Evolutionary conservation across 2,797 vertebrate genomes (phyloP).

Genomic region (Brachyalestes nurse): DNA sequence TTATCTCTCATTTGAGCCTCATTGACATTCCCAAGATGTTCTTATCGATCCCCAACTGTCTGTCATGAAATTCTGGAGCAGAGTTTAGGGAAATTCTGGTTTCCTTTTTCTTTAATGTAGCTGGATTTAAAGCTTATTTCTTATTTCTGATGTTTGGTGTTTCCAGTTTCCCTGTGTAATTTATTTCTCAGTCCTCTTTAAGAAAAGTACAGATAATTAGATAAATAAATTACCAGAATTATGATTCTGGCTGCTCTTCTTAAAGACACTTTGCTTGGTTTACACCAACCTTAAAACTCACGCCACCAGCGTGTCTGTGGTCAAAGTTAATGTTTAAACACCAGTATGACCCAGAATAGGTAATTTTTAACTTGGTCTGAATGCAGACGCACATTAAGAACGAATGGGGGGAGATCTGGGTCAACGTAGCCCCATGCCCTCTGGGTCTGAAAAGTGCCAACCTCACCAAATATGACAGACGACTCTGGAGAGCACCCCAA

Average conservation of each 20-base stretch:
- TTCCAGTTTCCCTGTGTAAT: neutral
- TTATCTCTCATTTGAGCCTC: constrained; percentile 53
- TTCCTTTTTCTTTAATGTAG: neutral
- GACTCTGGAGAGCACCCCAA: constrained; percentile 42
- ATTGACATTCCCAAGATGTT: constrained; percentile 43
- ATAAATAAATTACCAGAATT: too few species aligned
- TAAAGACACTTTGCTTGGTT: constrained; percentile 3
- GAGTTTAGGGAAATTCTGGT: neutral
- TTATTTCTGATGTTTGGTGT: neutral
- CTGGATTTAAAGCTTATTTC: neutral
- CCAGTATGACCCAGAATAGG: constrained; percentile 61
- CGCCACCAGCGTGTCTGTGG: constrained; percentile 66
- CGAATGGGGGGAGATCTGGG: constrained; percentile 53
- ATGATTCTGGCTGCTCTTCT: too few species aligned
- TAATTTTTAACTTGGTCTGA: constrained; percentile 84
- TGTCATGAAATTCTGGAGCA: constrained; percentile 41
- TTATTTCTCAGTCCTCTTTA: too few species aligned
- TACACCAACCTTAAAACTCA: constrained; percentile 36
- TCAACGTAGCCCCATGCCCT: constrained; percentile 68
- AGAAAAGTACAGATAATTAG: too few species aligned
- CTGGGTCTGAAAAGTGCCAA: constrained; percentile 72
- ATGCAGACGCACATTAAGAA: constrained; percentile 70
- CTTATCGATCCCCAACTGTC: constrained; percentile 44
- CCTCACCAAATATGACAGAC: constrained; percentile 72
- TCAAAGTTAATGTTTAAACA: constrained; percentile 92